Evolutionary conservation across 2,797 vertebrate species (phyloP).

Genomic region (Astyanax mexicanus): DNA sequence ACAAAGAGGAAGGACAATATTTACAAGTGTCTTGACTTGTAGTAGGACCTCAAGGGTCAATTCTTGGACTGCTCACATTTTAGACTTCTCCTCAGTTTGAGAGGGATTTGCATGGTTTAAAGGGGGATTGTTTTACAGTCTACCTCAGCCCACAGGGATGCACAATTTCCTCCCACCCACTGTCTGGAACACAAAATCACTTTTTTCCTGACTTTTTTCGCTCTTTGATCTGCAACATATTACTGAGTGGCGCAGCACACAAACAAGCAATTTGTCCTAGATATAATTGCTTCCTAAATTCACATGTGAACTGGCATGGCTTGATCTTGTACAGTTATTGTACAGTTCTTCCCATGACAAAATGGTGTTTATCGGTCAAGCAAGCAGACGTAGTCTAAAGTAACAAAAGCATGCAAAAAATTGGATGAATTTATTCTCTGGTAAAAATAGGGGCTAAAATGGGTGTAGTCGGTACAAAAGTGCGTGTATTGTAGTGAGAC

Average conservation of each 20-base stretch:
- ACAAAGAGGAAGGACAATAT: too few relatives aligned
- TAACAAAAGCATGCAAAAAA: too few relatives aligned
- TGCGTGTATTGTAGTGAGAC: too few relatives aligned
- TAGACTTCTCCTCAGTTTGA: conserved; percentile 74
- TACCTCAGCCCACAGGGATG: conserved; percentile 83
- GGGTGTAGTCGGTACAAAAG: too few relatives aligned
- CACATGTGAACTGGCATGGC: conserved; percentile 78
- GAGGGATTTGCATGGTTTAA: conserved; percentile 70
- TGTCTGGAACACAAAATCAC: conserved; percentile 80
- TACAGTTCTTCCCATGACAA: conserved; percentile 31
- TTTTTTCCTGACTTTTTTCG: conserved; percentile 81
- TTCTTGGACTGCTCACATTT: conserved; percentile 66
- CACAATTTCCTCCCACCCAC: conserved; percentile 84
- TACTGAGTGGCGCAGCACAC: conserved; percentile 77
- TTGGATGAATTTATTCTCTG: too few relatives aligned
- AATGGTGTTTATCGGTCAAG: too few relatives aligned
- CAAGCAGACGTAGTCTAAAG: too few relatives aligned
- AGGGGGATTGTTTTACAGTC: conserved; percentile 83
- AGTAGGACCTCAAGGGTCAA: conserved; percentile 71
- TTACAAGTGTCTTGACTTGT: conserved; percentile 73
- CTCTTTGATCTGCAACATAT: conserved; percentile 89
- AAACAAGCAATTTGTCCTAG: conserved; percentile 84
- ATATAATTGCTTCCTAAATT: conserved; percentile 84
- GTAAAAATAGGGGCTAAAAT: too few relatives aligned
- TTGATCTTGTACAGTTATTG: conserved; percentile 71